A percentile compares a stretch with the other conserved stretches of the same genome.
Evolutionary conservation across 92 coral and sea anemone genomes (phyloP).

Genomic region (Porites rus): DNA sequence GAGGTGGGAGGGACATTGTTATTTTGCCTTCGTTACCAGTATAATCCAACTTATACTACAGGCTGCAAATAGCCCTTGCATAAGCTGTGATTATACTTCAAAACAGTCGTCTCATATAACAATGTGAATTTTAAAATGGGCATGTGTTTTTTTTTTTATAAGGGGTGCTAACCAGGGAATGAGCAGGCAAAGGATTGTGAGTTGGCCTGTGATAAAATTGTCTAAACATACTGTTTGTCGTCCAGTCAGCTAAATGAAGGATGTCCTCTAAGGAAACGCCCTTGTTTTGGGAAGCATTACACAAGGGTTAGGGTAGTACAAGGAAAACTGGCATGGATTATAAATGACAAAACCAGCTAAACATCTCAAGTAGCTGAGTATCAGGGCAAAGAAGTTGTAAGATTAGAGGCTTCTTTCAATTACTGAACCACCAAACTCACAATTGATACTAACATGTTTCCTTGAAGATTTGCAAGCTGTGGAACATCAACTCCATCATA

Average conservation of each 20-base stretch:
- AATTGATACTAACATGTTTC: not conserved
- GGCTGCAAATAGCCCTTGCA: slow-evolving; percentile 52
- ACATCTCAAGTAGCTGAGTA: slow-evolving; percentile 32
- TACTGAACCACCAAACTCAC: not conserved
- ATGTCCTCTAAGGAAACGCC: slow-evolving; percentile 33
- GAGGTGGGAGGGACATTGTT: slow-evolving; percentile 39
- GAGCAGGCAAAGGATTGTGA: slow-evolving; percentile 9
- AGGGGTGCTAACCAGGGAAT: not conserved
- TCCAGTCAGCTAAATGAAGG: slow-evolving; percentile 41
- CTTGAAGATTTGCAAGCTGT: not conserved
- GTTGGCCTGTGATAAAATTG: slow-evolving; percentile 46
- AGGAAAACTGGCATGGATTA: slow-evolving; percentile 65
- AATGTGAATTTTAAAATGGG: slow-evolving; percentile 47
- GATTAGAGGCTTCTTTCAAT: slow-evolving; percentile 23
- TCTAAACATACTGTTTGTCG: slow-evolving; percentile 44
- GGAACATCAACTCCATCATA: too few relatives aligned
- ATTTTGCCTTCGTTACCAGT: slow-evolving; percentile 44
- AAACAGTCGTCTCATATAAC: slow-evolving; percentile 22
- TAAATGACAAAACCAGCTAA: not conserved
- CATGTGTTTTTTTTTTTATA: not conserved
- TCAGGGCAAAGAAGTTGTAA: slow-evolving; percentile 18
- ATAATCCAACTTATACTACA: slow-evolving; percentile 61
- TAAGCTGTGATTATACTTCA: slow-evolving; percentile 66
- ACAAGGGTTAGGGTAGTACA: slow-evolving; percentile 51
- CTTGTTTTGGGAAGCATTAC: slow-evolving; percentile 31